These are phyloP conservation scores for Tipula helvola DNA, from an alignment of 2,888 invertebrate species.

Conservation along the genomic window DNA sequence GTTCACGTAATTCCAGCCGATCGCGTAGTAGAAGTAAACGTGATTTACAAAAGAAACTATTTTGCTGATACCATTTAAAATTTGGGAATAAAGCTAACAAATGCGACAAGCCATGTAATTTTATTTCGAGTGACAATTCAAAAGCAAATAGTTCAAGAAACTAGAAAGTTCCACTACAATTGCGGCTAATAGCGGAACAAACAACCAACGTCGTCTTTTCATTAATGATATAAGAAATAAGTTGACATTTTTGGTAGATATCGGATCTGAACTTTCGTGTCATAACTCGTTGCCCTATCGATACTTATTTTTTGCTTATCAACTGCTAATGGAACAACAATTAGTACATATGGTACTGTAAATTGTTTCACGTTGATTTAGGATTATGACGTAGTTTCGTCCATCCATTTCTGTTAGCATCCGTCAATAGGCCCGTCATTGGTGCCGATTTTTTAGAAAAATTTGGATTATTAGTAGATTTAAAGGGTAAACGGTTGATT, in stretches of 20 bases:
- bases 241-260: not conserved
- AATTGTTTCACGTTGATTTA: not conserved
- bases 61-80: not conserved
- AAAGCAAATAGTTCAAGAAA: too few relatives aligned
- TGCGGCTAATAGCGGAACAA: too few relatives aligned
- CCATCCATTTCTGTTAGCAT: too few relatives aligned
- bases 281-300: not conserved
- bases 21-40: not conserved
- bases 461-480: too few relatives aligned
- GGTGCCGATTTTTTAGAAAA: too few relatives aligned
- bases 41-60: not conserved
- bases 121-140: too few relatives aligned
- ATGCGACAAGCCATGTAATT: not conserved
- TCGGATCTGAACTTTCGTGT: not conserved
- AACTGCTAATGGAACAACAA: not conserved
- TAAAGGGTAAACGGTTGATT: too few relatives aligned
- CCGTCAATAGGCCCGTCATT: too few relatives aligned
- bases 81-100: not conserved
- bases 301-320: not conserved
- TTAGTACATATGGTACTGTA: not conserved
- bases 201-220: too few relatives aligned
- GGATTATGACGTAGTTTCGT: not conserved
- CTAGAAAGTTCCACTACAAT: too few relatives aligned
- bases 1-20: too few relatives aligned
- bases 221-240: too few relatives aligned